phyloP scores from a whole-genome alignment of 2,888 invertebrate species.

The Drosophila affinis region DNA sequence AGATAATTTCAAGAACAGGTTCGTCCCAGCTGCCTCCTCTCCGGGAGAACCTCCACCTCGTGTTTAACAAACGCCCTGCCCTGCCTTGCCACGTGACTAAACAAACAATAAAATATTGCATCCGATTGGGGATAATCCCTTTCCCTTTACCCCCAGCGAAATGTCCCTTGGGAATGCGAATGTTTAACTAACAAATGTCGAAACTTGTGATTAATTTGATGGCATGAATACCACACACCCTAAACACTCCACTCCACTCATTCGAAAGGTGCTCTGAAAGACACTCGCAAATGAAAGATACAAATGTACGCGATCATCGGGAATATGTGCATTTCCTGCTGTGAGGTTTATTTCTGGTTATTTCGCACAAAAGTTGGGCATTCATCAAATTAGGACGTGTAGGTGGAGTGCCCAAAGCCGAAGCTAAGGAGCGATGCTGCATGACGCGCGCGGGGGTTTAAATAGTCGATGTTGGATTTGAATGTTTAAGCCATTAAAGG shows the following conservation, averaged over 20 bases:
- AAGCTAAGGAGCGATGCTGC: not conserved
- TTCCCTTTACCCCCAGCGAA: not conserved
- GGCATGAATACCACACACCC: slow-evolving; percentile 38
- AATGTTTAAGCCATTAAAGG: not conserved
- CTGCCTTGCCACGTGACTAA: slow-evolving; percentile 51
- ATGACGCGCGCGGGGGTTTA: not conserved
- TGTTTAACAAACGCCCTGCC: slow-evolving; percentile 65
- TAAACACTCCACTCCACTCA: slow-evolving; percentile 20
- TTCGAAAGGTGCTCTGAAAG: not conserved
- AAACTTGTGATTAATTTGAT: slow-evolving; percentile 43
- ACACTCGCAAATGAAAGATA: not conserved
- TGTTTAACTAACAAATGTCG: slow-evolving; percentile 42
- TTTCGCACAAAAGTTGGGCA: not conserved
- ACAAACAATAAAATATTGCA: slow-evolving; percentile 24
- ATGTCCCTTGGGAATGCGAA: slow-evolving; percentile 15
- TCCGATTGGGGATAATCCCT: slow-evolving; percentile 34
- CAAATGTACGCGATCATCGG: slow-evolving; percentile 6
- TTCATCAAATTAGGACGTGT: not conserved
- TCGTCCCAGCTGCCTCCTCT: slow-evolving; percentile 30
- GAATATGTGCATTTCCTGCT: not conserved
- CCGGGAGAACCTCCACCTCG: slow-evolving; percentile 27
- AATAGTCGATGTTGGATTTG: not conserved
- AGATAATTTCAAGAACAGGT: slow-evolving; percentile 90
- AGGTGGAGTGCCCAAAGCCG: not conserved
- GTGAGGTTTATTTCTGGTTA: slow-evolving; percentile 6